Evolutionary conservation across 2,113 vertebrate genomes (phyloP).

Genomic region (Cervus canadensis): DNA sequence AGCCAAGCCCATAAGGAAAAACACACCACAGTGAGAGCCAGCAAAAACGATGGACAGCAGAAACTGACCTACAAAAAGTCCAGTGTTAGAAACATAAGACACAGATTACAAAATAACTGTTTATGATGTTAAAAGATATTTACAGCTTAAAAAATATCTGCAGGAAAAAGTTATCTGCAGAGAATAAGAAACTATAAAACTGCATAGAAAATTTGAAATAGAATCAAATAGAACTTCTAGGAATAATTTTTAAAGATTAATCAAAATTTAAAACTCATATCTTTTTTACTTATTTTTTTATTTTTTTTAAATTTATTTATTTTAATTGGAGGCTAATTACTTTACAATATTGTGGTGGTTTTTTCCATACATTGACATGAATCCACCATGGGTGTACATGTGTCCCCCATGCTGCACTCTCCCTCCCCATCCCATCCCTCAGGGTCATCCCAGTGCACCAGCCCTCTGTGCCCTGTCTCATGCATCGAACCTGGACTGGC

Average conservation of each 20-base stretch:
- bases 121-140: background rate
- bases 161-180: background rate
- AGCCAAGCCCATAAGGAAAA: background rate
- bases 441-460: background rate
- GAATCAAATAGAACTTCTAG: background rate
- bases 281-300: background rate
- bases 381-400: background rate
- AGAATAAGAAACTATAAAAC: background rate
- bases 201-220: background rate
- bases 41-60: background rate
- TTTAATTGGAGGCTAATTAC: background rate
- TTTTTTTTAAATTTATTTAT: background rate
- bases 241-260: background rate
- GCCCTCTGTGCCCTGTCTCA: background rate
- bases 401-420: background rate
- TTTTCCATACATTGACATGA: background rate
- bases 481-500: rapidly evolving
- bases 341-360: background rate
- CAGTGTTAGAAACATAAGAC: background rate
- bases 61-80: background rate
- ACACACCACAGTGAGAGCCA: background rate
- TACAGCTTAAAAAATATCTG: background rate
- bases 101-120: background rate
- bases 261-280: background rate
- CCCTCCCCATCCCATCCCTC: background rate